Evolutionary conservation across 2,113 vertebrate genomes (phyloP), one percentile per base, ranked within the genome.

Genomic region (Recurvirostra avosetta): DNA sequence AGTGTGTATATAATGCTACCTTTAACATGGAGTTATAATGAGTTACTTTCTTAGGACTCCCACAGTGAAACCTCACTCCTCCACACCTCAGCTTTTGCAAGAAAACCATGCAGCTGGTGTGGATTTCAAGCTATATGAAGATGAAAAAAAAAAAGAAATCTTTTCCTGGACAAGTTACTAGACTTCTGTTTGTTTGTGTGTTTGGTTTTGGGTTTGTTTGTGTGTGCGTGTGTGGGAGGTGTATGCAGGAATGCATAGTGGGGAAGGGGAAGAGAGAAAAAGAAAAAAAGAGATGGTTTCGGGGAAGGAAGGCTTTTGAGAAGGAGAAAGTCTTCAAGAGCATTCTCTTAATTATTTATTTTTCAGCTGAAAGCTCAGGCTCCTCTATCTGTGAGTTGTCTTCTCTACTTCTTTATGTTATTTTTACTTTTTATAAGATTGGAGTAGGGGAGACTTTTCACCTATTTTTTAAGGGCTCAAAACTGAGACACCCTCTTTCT

Each of bases 231-330:
- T 5, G 8, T 5, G 11, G 53, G 15, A 14, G 30, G 10, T 21
- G 19, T 26, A 12, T 13, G 10, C 3, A 34, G 11, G 20, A 12
- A 30, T n/a, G 15, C 30, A 38, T 15, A 49, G 26, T 1, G 1
- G 22, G 18, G 22, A 83, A 78, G 5, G 5, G 14, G 23, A 66
- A 71, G 20, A 67, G 7, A 41, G 41, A 40, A 73, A 45, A 68
- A 67, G 7, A 30, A 45, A 38, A 41, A 17, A 52, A 25, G 4
- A 32, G 13, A 29, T 5, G 6, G 10, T 20, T 27, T 87, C 10
- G 8, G 4, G 12, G 5, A 84, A 72, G 8, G 26, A 73, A 91
- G 50, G n/a, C 19, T 87, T 94, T 36, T 73, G 55, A 82, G 62
- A 75, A 9, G 17, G 22, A 43, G 21, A 45, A 73, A n/a, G 23